phyloP scores from a whole-genome alignment of 30 jellyfish, hydroid and myxozoan species.

The Cassiopea andromeda region DNA sequence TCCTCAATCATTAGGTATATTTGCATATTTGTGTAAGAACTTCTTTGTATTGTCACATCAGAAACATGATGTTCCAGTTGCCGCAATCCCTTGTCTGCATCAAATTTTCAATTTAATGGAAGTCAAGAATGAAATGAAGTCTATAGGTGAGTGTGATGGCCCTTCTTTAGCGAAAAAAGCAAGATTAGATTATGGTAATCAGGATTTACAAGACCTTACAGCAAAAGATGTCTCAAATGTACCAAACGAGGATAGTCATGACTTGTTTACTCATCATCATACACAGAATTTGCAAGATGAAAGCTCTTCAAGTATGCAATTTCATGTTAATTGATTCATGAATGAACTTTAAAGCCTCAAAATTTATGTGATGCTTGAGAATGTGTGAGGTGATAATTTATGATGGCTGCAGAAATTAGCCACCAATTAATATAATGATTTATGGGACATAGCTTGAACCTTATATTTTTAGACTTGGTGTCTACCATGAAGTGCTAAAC shows the following conservation, averaged over 20 bases:
- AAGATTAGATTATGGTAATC: not conserved
- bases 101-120: constrained; percentile 48
- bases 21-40: not conserved
- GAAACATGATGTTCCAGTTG: constrained; percentile 84
- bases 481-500: too few species aligned
- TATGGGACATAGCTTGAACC: too few species aligned
- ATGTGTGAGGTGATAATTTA: too few species aligned
- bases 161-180: not conserved
- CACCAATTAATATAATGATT: too few species aligned
- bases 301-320: not conserved
- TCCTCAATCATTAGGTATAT: too few species aligned
- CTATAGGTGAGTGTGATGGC: not conserved
- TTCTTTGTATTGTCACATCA: not conserved
- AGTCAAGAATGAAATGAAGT: not conserved
- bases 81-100: constrained; percentile 86
- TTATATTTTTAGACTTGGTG: too few species aligned
- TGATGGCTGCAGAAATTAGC: too few species aligned
- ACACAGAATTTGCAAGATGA: not conserved
- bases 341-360: too few species aligned
- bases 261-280: not conserved
- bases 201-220: not conserved
- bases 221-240: not conserved
- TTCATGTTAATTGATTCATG: not conserved
- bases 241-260: not conserved
- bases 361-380: too few species aligned